Evolutionary conservation across 2,888 invertebrate species (phyloP), one percentile per base, ranked within the genome.

Genomic region (Caenorhabditis japonica): DNA sequence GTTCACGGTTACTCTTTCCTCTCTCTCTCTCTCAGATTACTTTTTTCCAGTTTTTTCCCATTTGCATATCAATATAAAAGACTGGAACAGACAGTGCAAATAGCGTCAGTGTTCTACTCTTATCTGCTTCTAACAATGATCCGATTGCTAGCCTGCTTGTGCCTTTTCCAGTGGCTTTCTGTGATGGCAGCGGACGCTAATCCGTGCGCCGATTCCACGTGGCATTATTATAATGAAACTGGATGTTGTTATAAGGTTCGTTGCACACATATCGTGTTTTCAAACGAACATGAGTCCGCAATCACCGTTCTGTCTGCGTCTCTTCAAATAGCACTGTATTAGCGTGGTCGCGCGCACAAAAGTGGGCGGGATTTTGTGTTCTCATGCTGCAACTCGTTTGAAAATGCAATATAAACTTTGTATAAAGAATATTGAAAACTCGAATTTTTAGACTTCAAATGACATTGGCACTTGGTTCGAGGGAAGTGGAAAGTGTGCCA

Each of bases 181-280:
- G 36, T 15, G 4, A 4, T 7, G 12, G 38, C 33, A 7, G 62
- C 13, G 19, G 47, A 55, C 2, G 38, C 39, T 19, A 62, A 53
- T 47, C 62, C 62, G 21, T 62, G 62, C 47, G 55, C 53, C 47
- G 55, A 44, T 53, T 43, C 62, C n/a, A 39, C 30, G 19, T 62
- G 62, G 62, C 46, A 53, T 19, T 62, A 55, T n/a, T 55, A 38
- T 39, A 62, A 62, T 47, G 39, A 62, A 17, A 62, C 62, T 47
- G 62, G 62, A 39, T 53, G 46, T 33, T 62, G 62, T 15, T 62
- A 62, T n/a, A 62, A 62, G 25, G 61, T 62, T 5, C n/a, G n/a
- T n/a, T n/a, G n/a, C n/a, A n/a, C n/a, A n/a, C n/a, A n/a, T n/a
- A n/a, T n/a, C n/a, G n/a, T n/a, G n/a, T n/a, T n/a, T n/a, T n/a